Conservation (phyloP, 1,140 invertebrate genomes). For the Euwallacea fornicatus region DNA sequence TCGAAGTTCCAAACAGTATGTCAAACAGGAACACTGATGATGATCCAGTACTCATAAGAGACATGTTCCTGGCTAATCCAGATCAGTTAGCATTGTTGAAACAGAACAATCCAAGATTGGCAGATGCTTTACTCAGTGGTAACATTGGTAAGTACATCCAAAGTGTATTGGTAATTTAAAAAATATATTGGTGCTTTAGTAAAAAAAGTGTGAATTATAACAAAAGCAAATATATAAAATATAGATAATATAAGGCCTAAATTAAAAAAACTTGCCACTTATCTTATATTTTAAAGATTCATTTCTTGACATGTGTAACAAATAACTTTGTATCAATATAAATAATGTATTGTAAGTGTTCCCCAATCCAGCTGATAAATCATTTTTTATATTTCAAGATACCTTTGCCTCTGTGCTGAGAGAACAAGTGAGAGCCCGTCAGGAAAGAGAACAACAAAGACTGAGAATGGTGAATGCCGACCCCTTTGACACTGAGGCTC, state of each 20-base stretch:
- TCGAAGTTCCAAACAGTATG: constrained; percentile 68
- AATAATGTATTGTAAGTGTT: not conserved
- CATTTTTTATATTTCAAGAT: constrained; percentile 57
- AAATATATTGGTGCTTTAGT: no score
- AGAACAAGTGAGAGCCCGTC: constrained; percentile 77
- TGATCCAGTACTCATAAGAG: constrained; percentile 84
- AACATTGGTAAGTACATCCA: constrained; percentile 64
- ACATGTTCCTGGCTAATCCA: constrained; percentile 90
- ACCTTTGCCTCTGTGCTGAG: constrained; percentile 79
- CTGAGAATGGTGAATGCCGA: constrained; percentile 88
- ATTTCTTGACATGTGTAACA: constrained; percentile 1
- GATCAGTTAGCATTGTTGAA: constrained; percentile 88
- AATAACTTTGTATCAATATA: constrained; percentile 5
- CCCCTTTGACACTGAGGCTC: constrained; percentile 94
- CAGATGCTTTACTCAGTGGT: constrained; percentile 85
- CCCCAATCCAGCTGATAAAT: not conserved
- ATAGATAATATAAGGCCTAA: not conserved
- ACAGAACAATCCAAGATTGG: constrained; percentile 90
- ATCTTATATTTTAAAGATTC: no score
- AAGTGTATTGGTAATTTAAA: not conserved
- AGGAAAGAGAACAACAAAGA: constrained; percentile 79
- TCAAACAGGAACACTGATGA: constrained; percentile 59
- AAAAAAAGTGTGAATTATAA: no score
- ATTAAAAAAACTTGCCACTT: not conserved
- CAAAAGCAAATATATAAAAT: not conserved